phyloP scores from a whole-genome alignment of 2,888 invertebrate species.

The Corythucha ciliata region DNA sequence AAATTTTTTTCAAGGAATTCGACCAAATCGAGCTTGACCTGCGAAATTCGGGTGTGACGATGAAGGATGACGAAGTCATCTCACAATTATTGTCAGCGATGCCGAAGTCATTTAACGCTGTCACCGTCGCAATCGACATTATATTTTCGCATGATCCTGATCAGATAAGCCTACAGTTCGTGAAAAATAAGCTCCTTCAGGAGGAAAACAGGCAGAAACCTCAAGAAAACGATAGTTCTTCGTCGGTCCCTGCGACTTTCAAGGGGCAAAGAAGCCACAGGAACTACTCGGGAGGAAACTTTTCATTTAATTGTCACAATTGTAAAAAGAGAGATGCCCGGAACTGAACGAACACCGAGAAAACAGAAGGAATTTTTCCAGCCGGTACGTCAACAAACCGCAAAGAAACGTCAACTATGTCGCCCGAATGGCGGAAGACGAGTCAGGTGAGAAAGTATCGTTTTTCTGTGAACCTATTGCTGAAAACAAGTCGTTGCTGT shows the following conservation, averaged over 20 bases:
- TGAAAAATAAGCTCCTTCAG: neutral
- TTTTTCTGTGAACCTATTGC: too few relatives aligned
- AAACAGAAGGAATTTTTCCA: too few relatives aligned
- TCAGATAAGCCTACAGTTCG: neutral
- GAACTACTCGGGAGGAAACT: too few relatives aligned
- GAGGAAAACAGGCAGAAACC: neutral
- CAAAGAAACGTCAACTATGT: too few relatives aligned
- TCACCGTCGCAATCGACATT: neutral
- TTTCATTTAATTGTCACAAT: too few relatives aligned
- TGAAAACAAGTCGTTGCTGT: neutral
- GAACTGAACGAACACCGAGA: too few relatives aligned
- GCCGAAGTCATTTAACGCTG: neutral
- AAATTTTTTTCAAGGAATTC: neutral
- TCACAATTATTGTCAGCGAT: neutral
- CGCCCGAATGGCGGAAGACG: neutral
- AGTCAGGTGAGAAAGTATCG: constrained; percentile 8
- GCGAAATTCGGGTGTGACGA: constrained; percentile 1
- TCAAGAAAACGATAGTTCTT: too few relatives aligned
- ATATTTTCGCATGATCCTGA: neutral
- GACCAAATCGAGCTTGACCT: neutral
- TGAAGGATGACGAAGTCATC: neutral
- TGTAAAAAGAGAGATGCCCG: constrained; percentile 1
- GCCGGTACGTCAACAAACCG: too few relatives aligned
- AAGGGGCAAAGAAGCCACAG: too few relatives aligned
- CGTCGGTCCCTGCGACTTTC: too few relatives aligned